Conservation (phyloP, 2,888 invertebrate genomes). For the Arrhopalites spinosus region DNA sequence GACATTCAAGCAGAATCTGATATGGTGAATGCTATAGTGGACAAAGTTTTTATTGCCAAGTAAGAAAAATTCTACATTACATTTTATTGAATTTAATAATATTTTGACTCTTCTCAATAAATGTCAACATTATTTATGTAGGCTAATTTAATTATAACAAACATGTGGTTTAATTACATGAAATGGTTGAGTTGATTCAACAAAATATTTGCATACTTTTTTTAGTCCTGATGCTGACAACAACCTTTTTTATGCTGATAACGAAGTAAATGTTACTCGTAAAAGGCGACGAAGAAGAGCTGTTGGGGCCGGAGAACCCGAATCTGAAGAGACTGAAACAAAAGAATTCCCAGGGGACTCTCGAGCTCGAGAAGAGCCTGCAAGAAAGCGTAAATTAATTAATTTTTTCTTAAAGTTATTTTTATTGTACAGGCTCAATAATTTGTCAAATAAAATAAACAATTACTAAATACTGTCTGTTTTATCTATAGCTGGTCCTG, state of each 20-base stretch:
- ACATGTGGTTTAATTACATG: too few relatives aligned
- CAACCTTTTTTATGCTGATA: too few relatives aligned
- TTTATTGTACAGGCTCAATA: too few relatives aligned
- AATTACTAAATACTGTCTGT: neutral
- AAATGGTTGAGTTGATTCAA: neutral
- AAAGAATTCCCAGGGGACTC: conserved; percentile 15
- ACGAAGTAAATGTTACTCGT: neutral
- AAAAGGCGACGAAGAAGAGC: conserved; percentile 21
- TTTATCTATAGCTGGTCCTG: conserved; percentile 13
- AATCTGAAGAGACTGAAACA: conserved; percentile 7
- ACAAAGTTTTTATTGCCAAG: conserved; percentile 48
- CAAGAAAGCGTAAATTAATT: conserved; percentile 15
- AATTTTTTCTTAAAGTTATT: neutral
- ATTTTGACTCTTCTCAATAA: neutral
- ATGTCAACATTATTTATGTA: too few relatives aligned
- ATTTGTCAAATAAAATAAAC: too few relatives aligned
- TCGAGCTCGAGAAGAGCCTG: neutral
- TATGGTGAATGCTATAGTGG: conserved; percentile 48
- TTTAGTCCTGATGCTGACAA: conserved; percentile 28
- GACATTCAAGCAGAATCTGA: conserved; percentile 24
- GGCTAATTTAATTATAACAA: too few relatives aligned
- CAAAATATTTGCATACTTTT: neutral
- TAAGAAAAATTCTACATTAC: conserved; percentile 14
- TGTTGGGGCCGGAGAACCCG: neutral
- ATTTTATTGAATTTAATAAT: neutral